Evolutionary conservation across 2,113 vertebrate species (phyloP).

Genomic region (Corythaeola cristata): DNA sequence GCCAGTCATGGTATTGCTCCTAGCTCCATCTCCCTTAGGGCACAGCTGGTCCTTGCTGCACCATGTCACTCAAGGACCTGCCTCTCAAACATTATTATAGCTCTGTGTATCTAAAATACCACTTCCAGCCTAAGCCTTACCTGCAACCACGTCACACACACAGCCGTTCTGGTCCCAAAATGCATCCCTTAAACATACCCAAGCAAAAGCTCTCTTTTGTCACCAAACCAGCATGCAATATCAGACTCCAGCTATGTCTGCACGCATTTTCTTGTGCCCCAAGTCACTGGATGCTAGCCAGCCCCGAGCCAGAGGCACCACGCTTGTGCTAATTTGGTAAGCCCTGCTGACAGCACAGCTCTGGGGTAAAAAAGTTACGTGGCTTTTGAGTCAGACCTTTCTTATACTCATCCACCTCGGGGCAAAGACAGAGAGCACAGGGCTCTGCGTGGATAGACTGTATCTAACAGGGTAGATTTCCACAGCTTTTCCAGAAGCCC

Average conservation of each 20-base stretch:
- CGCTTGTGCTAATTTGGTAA: accelerated
- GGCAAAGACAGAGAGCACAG: not conserved
- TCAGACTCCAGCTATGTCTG: not conserved
- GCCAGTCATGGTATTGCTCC: not conserved
- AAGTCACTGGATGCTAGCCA: not conserved
- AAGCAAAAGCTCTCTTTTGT: not conserved
- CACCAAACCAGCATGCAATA: not conserved
- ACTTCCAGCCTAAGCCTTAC: not conserved
- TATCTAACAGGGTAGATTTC: not conserved
- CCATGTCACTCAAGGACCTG: not conserved
- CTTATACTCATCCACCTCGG: not conserved
- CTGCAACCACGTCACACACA: not conserved
- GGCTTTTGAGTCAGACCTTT: not conserved
- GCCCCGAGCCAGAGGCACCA: not conserved
- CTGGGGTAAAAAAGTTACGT: not conserved
- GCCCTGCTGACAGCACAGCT: not conserved
- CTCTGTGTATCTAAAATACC: not conserved
- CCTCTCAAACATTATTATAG: not conserved
- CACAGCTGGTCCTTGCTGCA: not conserved
- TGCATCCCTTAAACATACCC: not conserved
- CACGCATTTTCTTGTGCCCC: not conserved
- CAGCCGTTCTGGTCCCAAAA: not conserved
- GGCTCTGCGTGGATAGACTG: not conserved
- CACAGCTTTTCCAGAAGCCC: not conserved
- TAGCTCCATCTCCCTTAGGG: not conserved